Base-by-base conservation (phyloP, 2,888 invertebrate genomes). In the Nebria brevicollis region DNA sequence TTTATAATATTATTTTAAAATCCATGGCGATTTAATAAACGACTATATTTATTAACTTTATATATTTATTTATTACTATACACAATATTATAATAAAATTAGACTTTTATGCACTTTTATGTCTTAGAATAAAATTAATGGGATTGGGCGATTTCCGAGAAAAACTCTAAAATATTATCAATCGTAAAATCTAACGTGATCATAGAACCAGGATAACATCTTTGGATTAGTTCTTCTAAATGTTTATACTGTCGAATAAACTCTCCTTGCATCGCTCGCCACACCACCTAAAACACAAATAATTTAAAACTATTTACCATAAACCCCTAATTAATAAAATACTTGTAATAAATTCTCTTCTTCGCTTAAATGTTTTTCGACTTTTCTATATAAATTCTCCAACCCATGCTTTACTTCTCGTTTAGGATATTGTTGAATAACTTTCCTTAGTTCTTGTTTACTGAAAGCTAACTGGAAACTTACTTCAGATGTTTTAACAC, bases 231-330 rank as follows among this genome's bases (percentile, higher is more conserved):
- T 85, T 96, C 95, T 90, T 98, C 97, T 85, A 98, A 94, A 85
- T 95, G 93, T 89, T 96, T 97, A 90, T 98, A 97, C 89, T 99
- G 99, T 85, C 95, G 94, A 85, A 99, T 96, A 90, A 99, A 99
- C 91, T 99, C 98, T 89, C 98, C 97, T 91, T 99, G 98, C 98
- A 99, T 98, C 86, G 98, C 97, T 87, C 97, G 94, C 99, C 99
- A 99, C 82, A 99, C 99, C 76, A 99, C 99, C 93, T 96, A 90
- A 7, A 86, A 87, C 1, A 80, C 13, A 86, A 83, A 79, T 42
- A 43, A 83, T 74, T 66, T 7, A 82, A 78, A 26, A 77, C 74
- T 20, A 81, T 64, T 42, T 76, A 81, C 77, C 82, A 77, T 64
- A 25, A 25, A 68, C 13, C 0, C 25, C 64, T 0, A 20, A 6